A percentile compares a stretch with the other conserved stretches of the same genome.
Evolutionary conservation across 2,113 vertebrate species (phyloP).

Genomic region (Myotis lucifugus): DNA sequence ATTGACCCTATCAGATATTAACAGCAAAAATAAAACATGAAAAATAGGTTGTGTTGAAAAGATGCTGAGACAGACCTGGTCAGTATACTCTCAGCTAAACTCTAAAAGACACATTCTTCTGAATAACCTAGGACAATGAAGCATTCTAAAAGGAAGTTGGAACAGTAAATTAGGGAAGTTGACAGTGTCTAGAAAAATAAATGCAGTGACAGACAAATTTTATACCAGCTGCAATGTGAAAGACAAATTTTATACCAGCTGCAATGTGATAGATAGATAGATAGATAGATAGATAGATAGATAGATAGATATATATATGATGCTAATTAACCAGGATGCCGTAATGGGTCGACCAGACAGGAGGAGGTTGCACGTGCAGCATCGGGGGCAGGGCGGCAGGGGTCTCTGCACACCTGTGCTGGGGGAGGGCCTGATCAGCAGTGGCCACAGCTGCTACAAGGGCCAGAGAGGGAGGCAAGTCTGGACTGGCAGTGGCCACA

Average conservation of each 20-base stretch:
- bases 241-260: constrained; percentile 8
- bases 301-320: too few species aligned
- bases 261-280: too few species aligned
- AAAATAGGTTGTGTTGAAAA: constrained; percentile 52
- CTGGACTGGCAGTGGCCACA: too few species aligned
- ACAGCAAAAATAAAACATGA: constrained; percentile 71
- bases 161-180: constrained; percentile 35
- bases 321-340: too few species aligned
- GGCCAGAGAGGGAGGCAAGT: too few species aligned
- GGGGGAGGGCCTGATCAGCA: too few species aligned
- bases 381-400: too few species aligned
- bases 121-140: background rate
- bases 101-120: constrained; percentile 43
- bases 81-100: constrained; percentile 50
- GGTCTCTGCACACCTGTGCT: too few species aligned
- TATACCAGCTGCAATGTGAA: background rate
- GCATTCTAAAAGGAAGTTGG: background rate
- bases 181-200: constrained; percentile 42
- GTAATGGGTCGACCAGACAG: too few species aligned
- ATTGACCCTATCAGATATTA: constrained; percentile 61
- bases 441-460: too few species aligned
- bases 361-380: too few species aligned
- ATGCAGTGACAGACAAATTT: constrained; percentile 22
- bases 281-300: background rate
- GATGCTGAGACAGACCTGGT: background rate